phyloP scores from a whole-genome alignment of 2,888 invertebrate species.

The Lithophane socia region DNA sequence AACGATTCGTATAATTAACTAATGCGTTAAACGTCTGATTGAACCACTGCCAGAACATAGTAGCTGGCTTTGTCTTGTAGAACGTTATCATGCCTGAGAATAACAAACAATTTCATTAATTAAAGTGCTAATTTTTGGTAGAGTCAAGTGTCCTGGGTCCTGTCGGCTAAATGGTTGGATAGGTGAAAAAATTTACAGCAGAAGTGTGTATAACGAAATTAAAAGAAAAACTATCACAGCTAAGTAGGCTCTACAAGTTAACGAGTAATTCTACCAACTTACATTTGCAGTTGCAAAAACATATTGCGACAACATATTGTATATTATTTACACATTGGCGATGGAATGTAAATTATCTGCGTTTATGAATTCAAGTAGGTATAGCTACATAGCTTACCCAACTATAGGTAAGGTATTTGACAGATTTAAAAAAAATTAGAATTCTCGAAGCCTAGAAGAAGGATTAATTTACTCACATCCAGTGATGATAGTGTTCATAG shows the following conservation, averaged over 20 bases:
- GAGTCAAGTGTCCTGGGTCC: too few relatives aligned
- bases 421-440: too few relatives aligned
- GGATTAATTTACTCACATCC: conserved; percentile 90
- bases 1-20: conserved; percentile 99
- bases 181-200: too few relatives aligned
- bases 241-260: too few relatives aligned
- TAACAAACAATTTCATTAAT: not conserved
- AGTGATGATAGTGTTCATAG: conserved; percentile 98
- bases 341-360: not conserved
- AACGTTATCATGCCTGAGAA: conserved; percentile 97
- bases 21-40: conserved; percentile 99
- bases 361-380: not conserved
- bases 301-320: too few relatives aligned
- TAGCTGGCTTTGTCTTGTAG: conserved; percentile 97
- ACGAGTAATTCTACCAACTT: too few relatives aligned
- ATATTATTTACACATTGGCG: too few relatives aligned
- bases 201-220: too few relatives aligned
- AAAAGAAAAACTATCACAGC: too few relatives aligned
- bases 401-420: not conserved
- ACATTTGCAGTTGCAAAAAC: too few relatives aligned
- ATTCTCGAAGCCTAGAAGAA: not conserved
- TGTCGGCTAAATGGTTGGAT: too few relatives aligned
- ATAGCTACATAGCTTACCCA: not conserved
- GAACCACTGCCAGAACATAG: conserved; percentile 99
- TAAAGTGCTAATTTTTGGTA: too few relatives aligned